phyloP scores from a whole-genome alignment of 1,140 invertebrate species.

The Samia ricini region DNA sequence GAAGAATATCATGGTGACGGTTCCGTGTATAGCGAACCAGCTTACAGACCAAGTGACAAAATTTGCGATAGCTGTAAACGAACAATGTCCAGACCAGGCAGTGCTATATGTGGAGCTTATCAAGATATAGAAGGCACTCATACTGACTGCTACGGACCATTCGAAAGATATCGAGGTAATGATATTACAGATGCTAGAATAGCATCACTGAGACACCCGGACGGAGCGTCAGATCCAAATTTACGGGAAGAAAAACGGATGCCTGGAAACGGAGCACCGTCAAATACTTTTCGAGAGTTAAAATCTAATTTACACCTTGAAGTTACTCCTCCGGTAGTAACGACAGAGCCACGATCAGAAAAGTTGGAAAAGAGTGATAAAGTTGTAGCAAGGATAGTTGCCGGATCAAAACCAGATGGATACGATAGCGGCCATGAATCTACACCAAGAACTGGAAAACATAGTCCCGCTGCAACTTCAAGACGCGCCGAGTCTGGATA shows the following conservation, averaged over 20 bases:
- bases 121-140: slow-evolving; percentile 72
- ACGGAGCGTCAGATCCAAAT: slow-evolving; percentile 94
- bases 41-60: slow-evolving; percentile 86
- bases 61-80: slow-evolving; percentile 87
- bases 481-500: slow-evolving; percentile 91
- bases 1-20: slow-evolving; percentile 82
- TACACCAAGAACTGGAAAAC: slow-evolving; percentile 87
- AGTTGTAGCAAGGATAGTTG: slow-evolving; percentile 59
- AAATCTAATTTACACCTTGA: slow-evolving; percentile 79
- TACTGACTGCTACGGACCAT: slow-evolving; percentile 69
- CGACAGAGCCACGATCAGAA: slow-evolving; percentile 65
- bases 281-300: slow-evolving; percentile 79
- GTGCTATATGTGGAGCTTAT: slow-evolving; percentile 75
- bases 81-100: slow-evolving; percentile 84
- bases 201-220: slow-evolving; percentile 89
- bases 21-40: slow-evolving; percentile 90
- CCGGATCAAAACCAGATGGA: slow-evolving; percentile 80
- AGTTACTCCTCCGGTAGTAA: slow-evolving; percentile 73
- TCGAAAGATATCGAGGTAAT: slow-evolving; percentile 62
- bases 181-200: slow-evolving; percentile 80
- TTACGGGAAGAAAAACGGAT: slow-evolving; percentile 84
- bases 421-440: slow-evolving; percentile 90
- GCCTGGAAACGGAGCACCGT: slow-evolving; percentile 84
- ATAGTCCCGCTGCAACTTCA: slow-evolving; percentile 85
- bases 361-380: slow-evolving; percentile 66